Base-by-base conservation (phyloP, 2,888 invertebrate species). In the Torymus texanus region DNA sequence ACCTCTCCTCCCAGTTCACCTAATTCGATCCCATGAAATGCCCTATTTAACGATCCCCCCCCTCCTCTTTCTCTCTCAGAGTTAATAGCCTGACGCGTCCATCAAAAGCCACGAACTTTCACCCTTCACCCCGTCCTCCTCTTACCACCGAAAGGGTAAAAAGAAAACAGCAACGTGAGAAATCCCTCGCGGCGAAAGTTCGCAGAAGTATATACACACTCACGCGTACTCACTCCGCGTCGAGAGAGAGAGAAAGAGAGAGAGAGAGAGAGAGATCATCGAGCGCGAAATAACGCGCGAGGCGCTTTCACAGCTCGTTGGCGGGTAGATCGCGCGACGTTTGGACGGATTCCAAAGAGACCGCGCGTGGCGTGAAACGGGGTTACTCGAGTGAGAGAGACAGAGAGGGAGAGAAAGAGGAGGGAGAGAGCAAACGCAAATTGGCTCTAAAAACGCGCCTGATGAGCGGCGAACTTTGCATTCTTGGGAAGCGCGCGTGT, bases 291-390 rank as follows among this genome's bases (percentile, higher is more conserved):
- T 14, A 21, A 58, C 21, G 56, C 10, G 24, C 24, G 61, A 24
- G 14, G 62, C 50, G 68, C 68, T 75, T 68, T 75, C 75, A 68
- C 75, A 68, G 65, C 67, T 75, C 75, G 75, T 75, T 75, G 75
- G 68, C 62, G 75, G 75, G 12, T 55, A 51, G 75, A 58, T 75
- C 67, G 61, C 67, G 61, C 75, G 63, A 70, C 63, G 76, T 51
- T 76, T 76, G 76, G 76, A 70, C 58, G 41, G 41, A 62, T 58
- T 76, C 76, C 76, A 76, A 71, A 8, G 61, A 41, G 41, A 41
- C 41, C 41, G 41, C 41, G 41, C 41, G 41, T 41, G 41, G 41
- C 8, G 41, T 8, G 41, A 68, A 75, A 61, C 51, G 75, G 66
- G 66, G 66, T 67, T 75, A 51, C 16, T 18, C 74, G 59, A 41